Conservation (phyloP, 2,113 vertebrate species). For the Excalfactoria chinensis region DNA sequence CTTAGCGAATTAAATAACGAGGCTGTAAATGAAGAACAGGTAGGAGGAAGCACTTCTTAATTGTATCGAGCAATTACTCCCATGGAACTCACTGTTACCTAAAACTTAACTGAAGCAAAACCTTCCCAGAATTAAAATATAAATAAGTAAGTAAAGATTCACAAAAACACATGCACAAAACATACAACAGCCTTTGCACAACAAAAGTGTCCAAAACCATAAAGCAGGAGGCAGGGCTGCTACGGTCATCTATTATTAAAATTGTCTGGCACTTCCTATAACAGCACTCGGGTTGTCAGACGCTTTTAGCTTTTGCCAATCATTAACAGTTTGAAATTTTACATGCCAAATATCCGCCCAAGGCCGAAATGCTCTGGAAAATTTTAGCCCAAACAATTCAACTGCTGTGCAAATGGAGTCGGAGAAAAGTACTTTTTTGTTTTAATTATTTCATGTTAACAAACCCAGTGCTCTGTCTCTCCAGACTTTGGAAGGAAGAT, state of each 20-base stretch:
- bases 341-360: not conserved
- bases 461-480: not conserved
- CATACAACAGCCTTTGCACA: not conserved
- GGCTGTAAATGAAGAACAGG: not conserved
- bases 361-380: constrained; percentile 41
- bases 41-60: not conserved
- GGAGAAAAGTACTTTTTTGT: not conserved
- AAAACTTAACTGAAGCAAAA: constrained; percentile 2
- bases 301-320: constrained; percentile 51
- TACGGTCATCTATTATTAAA: constrained; percentile 63
- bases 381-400: constrained; percentile 4
- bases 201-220: not conserved
- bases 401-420: not conserved
- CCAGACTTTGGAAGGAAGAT: not conserved
- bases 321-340: constrained; percentile 66
- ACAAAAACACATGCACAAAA: not conserved
- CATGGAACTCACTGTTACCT: not conserved
- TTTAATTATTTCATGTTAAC: not conserved
- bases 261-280: constrained; percentile 29
- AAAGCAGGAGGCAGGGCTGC: constrained; percentile 4
- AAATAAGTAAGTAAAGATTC: not conserved
- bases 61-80: not conserved
- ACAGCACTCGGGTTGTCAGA: constrained; percentile 8
- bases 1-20: not conserved
- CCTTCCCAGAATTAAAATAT: not conserved